Evolutionary conservation across 1,140 invertebrate genomes (phyloP).

Genomic region (Papilio dardanus): DNA sequence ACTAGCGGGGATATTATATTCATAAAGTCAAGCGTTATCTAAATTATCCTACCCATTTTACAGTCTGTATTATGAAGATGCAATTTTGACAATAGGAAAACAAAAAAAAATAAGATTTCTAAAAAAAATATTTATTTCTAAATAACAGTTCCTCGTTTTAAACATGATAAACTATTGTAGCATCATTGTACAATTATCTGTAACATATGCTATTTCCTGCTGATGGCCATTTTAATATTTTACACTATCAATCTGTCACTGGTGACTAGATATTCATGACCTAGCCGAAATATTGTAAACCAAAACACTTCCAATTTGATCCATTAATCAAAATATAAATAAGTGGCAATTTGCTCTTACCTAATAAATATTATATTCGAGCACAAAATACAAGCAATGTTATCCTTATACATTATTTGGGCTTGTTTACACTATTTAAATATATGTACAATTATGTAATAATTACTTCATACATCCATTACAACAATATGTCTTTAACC

Average conservation of each 20-base stretch:
- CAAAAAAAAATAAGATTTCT: neutral
- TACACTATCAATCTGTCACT: conserved; percentile 51
- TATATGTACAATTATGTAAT: conserved; percentile 27
- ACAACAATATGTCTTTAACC: neutral
- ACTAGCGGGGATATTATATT: neutral
- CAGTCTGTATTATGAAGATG: no score
- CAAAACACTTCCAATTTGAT: neutral
- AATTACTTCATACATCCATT: neutral
- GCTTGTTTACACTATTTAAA: conserved; percentile 23
- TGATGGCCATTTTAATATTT: conserved; percentile 18
- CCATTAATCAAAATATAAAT: conserved; percentile 37
- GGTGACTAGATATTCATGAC: conserved; percentile 68
- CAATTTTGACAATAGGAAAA: neutral
- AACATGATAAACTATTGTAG: neutral
- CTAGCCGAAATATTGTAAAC: conserved; percentile 51
- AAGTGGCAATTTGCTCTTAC: conserved; percentile 11
- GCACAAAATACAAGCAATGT: conserved; percentile 38
- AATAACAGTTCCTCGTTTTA: neutral
- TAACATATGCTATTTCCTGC: conserved; percentile 27
- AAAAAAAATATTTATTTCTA: neutral
- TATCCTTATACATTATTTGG: conserved; percentile 17
- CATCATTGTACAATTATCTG: neutral
- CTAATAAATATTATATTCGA: conserved; percentile 31
- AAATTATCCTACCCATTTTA: no score
- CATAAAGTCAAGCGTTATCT: neutral